Percentiles rank a stretch among this genome's conserved stretches.
Evolutionary conservation across 2,113 vertebrate species (phyloP).

Genomic region (Mirounga angustirostris): DNA sequence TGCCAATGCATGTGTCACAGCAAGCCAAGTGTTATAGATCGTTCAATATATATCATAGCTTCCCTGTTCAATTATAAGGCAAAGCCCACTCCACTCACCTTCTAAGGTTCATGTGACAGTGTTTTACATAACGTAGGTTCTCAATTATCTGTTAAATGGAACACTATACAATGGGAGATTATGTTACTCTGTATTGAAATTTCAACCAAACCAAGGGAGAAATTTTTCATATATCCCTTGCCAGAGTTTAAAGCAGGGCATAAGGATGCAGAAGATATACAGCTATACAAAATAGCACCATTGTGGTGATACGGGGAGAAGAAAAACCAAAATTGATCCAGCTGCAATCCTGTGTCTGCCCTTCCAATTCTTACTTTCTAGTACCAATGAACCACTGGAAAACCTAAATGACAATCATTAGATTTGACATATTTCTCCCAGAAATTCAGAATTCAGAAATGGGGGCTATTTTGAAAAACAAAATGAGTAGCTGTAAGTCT

Average conservation of each 20-base stretch:
- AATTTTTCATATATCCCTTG: not conserved
- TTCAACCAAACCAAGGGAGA: not conserved
- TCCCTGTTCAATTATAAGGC: not conserved
- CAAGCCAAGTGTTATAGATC: not conserved
- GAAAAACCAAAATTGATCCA: not conserved
- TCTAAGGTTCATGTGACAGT: not conserved
- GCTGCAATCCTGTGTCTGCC: not conserved
- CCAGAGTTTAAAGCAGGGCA: not conserved
- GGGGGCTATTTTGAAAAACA: conserved; percentile 69
- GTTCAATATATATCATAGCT: not conserved
- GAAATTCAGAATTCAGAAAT: conserved; percentile 73
- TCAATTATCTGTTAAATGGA: not conserved
- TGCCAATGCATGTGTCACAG: not conserved
- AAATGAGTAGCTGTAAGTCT: conserved; percentile 61
- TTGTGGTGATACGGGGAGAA: not conserved
- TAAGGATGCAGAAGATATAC: not conserved
- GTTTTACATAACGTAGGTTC: not conserved
- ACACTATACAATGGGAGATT: not conserved
- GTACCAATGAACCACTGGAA: not conserved
- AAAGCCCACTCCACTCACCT: not conserved
- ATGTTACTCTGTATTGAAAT: conserved; percentile 26
- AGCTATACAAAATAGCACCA: not conserved
- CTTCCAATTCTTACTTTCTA: conserved; percentile 52
- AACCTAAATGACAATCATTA: conserved; percentile 58
- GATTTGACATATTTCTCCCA: conserved; percentile 37